phyloP scores from a whole-genome alignment of 2,888 invertebrate genomes.

The Eugnorisma glareosa region DNA sequence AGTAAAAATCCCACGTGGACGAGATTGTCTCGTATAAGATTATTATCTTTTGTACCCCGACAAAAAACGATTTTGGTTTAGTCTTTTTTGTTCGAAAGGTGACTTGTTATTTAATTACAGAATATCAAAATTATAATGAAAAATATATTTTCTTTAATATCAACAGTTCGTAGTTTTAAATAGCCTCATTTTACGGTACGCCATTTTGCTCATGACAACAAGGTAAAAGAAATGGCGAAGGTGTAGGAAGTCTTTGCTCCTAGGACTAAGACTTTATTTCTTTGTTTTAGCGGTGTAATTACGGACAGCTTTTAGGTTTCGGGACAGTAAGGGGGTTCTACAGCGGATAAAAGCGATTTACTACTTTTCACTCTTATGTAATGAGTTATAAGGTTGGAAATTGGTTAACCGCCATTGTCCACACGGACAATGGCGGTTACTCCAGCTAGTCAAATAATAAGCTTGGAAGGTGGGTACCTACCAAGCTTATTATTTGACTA shows the following conservation, averaged over 20 bases:
- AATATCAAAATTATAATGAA: neutral
- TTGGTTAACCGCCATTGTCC: neutral
- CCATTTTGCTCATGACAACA: constrained; percentile 28
- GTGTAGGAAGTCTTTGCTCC: constrained; percentile 20
- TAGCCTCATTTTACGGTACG: constrained; percentile 4
- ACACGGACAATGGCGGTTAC: too few species aligned
- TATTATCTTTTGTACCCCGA: too few species aligned
- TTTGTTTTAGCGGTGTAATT: constrained; percentile 30
- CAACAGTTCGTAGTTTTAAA: constrained; percentile 7
- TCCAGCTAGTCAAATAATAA: too few species aligned
- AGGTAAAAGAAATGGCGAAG: constrained; percentile 26
- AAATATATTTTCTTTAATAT: neutral
- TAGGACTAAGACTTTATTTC: constrained; percentile 15
- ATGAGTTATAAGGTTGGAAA: neutral
- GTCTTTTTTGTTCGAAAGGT: neutral
- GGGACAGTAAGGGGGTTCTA: neutral
- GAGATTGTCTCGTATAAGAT: neutral
- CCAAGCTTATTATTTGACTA: neutral
- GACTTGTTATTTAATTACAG: too few species aligned
- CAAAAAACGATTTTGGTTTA: neutral
- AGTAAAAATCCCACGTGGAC: neutral
- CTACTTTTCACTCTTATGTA: neutral
- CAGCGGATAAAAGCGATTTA: neutral
- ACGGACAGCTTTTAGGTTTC: constrained; percentile 30
- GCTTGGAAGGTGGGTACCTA: too few species aligned